Conservation (phyloP, 2,888 invertebrate species). For the Xiphydria camelus region DNA sequence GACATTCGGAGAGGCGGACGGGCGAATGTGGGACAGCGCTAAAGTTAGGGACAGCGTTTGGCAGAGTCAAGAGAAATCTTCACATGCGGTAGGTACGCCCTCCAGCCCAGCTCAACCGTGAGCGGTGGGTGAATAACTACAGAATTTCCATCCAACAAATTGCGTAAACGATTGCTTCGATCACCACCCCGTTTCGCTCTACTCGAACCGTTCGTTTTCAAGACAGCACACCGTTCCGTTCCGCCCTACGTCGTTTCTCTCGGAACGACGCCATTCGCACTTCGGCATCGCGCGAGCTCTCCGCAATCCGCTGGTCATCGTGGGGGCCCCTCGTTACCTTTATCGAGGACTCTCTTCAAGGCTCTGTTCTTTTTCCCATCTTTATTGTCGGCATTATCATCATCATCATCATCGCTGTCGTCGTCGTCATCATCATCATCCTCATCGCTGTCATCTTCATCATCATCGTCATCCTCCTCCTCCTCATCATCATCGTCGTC, state of each 20-base stretch:
- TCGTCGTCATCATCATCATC: slow-evolving; percentile 46
- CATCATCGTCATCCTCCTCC: slow-evolving; percentile 58
- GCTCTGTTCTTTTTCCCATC: slow-evolving; percentile 28
- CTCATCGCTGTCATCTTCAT: slow-evolving; percentile 54
- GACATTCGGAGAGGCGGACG: too few species aligned
- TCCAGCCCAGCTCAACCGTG: slow-evolving; percentile 24
- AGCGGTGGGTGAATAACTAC: slow-evolving; percentile 24
- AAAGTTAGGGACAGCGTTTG: too few species aligned
- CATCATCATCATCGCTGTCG: slow-evolving; percentile 29
- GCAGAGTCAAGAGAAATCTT: not conserved
- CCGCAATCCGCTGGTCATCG: slow-evolving; percentile 46
- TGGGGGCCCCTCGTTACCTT: slow-evolving; percentile 51
- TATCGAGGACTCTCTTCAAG: slow-evolving; percentile 41
- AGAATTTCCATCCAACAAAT: slow-evolving; percentile 18
- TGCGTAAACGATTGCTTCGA: slow-evolving; percentile 1
- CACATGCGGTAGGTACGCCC: slow-evolving; percentile 30
- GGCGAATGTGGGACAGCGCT: too few species aligned
- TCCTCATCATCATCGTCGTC: slow-evolving; percentile 52
- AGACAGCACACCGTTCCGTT: slow-evolving; percentile 3
- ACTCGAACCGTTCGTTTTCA: slow-evolving; percentile 22
- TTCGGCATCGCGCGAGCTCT: slow-evolving; percentile 45
- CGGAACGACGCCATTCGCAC: slow-evolving; percentile 43
- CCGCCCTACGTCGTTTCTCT: slow-evolving; percentile 12
- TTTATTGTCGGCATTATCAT: slow-evolving; percentile 28
- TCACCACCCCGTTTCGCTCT: slow-evolving; percentile 23